Percentiles rank a stretch among this genome's conserved stretches.
Evolutionary conservation across 1,140 invertebrate genomes (phyloP).

Genomic region (Gonioctena quinquepunctata): DNA sequence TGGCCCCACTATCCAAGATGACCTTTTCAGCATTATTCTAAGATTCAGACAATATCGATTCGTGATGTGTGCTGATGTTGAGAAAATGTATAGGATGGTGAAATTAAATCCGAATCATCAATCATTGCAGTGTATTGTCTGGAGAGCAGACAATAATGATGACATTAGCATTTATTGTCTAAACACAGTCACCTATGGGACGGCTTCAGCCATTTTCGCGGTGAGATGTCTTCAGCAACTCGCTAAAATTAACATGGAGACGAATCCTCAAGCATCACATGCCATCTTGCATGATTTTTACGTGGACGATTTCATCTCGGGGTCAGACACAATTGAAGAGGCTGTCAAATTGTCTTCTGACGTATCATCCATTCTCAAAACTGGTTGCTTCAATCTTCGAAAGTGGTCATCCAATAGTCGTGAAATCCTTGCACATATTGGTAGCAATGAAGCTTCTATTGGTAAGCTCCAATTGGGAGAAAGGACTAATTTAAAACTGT

Average conservation of each 20-base stretch:
- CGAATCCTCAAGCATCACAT: conserved; percentile 40
- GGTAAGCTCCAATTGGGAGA: no score
- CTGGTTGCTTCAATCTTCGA: background rate
- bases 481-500: no score
- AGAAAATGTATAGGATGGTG: conserved; percentile 53
- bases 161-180: conserved; percentile 24
- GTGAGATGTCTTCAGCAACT: conserved; percentile 17
- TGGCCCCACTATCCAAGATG: conserved; percentile 55
- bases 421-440: no score
- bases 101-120: conserved; percentile 1
- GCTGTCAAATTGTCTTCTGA: background rate
- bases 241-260: background rate
- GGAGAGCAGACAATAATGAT: conserved; percentile 36
- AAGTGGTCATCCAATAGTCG: no score
- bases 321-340: conserved; percentile 40
- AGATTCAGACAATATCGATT: conserved; percentile 35
- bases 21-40: conserved; percentile 52
- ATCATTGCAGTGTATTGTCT: conserved; percentile 22
- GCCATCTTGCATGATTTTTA: conserved; percentile 51
- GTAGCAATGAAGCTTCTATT: no score
- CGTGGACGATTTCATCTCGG: conserved; percentile 56
- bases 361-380: background rate
- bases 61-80: conserved; percentile 52
- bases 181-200: conserved; percentile 43
- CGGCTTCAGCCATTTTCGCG: conserved; percentile 41